Evolutionary conservation across 2,888 invertebrate genomes (phyloP), one percentile per base, ranked within the genome.

Genomic region (Auanema freiburgensis): DNA sequence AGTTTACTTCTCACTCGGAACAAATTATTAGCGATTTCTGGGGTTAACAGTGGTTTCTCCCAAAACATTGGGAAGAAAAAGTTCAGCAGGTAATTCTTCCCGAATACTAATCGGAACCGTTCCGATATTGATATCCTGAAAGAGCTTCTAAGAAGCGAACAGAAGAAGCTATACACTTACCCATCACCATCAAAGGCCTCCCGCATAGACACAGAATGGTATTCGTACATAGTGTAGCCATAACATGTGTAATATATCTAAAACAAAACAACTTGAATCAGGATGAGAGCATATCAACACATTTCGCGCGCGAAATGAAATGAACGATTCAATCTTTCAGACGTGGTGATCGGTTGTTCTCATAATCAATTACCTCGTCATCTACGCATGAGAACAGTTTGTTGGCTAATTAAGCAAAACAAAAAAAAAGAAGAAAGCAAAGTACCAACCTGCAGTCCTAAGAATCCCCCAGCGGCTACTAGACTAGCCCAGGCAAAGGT

Each of bases 151-250:
- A 46, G 18, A 8, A n/a, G 23, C 25, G 21, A 2, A 8, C n/a
- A 42, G 18, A 33, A 49, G 25, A 59, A 24, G n/a, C 24, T 12
- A 12, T 18, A 11, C 0, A 40, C 59, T 60, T n/a, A 68, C 68
- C 81, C 82, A 53, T 82, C 82, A 5, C 79, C 76, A 42, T 75
- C 77, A 24, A 80, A 73, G n/a, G 73, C 67, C 16, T 79, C 74
- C 8, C 75, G 60, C 10, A 78, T 67, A 5, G 76, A 63, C n/a
- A 71, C 55, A 42, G 72, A 69, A 59, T 80, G 79, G 53, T 80
- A 82, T 51, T 82, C 82, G 62, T 77, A 72, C 79, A 81, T 80
- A 23, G 80, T 83, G 66, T 80, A 83, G 43, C 82, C 82, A 50
- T 77, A 63, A 16, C 67, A 63, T 0, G 80, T 83, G 65, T 83